A percentile compares a stretch with the other conserved stretches of the same genome.
phyloP scores from a whole-genome alignment of 1,140 invertebrate genomes.

The Brachionus angularis region DNA sequence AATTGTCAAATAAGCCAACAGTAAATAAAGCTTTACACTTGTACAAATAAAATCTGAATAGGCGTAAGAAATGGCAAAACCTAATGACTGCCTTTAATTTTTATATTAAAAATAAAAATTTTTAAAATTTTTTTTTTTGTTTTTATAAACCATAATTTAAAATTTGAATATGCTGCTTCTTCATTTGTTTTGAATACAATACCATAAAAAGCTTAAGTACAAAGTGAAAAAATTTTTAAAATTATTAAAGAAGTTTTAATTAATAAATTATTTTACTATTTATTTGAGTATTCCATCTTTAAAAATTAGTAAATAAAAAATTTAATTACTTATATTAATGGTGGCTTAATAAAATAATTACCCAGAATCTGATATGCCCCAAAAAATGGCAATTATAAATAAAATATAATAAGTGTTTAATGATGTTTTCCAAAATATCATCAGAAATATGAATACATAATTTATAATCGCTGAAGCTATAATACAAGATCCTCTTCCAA shows the following conservation, averaged over 20 bases:
- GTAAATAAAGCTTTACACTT: slow-evolving; percentile 80
- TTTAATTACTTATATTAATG: neutral
- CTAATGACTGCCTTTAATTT: slow-evolving; percentile 72
- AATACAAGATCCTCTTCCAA: slow-evolving; percentile 79
- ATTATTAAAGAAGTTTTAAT: neutral
- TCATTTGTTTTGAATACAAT: slow-evolving; percentile 81
- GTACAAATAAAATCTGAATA: slow-evolving; percentile 71
- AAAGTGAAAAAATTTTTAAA: neutral
- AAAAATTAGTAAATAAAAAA: neutral
- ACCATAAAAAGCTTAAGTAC: slow-evolving; percentile 75
- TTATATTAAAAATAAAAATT: slow-evolving; percentile 51
- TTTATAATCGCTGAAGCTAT: slow-evolving; percentile 63
- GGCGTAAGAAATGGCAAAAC: slow-evolving; percentile 84
- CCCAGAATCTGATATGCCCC: slow-evolving; percentile 6
- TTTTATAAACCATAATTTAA: slow-evolving; percentile 73
- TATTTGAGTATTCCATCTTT: slow-evolving; percentile 81
- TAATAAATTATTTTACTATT: slow-evolving; percentile 66
- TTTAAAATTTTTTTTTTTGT: slow-evolving; percentile 72
- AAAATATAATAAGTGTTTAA: neutral
- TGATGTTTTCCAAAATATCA: slow-evolving; percentile 50
- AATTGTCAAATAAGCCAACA: slow-evolving; percentile 70
- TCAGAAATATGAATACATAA: slow-evolving; percentile 46
- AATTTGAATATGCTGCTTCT: slow-evolving; percentile 93
- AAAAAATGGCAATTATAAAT: neutral
- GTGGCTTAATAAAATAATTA: neutral